These are phyloP conservation scores for Pachycephus smyrnensis DNA, from an alignment of 2,888 invertebrate genomes.

Conservation along the genomic window DNA sequence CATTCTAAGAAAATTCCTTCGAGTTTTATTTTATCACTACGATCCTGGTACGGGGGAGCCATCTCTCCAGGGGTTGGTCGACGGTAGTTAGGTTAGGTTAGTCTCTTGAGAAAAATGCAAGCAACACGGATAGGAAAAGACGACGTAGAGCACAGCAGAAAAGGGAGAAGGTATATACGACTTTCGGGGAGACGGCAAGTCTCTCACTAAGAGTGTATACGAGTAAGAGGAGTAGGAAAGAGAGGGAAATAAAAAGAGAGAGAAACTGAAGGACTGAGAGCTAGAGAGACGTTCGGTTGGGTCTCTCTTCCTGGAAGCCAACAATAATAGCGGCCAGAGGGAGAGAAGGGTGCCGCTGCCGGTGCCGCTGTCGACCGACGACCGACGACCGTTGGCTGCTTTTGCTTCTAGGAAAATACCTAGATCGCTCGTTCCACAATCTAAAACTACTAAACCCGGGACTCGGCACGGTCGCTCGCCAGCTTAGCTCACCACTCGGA, in stretches of 20 bases:
- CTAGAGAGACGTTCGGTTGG: slow-evolving; percentile 49
- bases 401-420: slow-evolving; percentile 56
- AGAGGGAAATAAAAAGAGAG: slow-evolving; percentile 16
- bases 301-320: slow-evolving; percentile 57
- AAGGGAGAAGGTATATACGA: slow-evolving; percentile 16
- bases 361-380: slow-evolving; percentile 27
- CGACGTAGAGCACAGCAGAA: slow-evolving; percentile 9
- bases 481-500: slow-evolving; percentile 10
- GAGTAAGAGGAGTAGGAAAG: slow-evolving; percentile 15
- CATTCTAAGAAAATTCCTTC: not conserved
- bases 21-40: not conserved
- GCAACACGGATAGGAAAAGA: slow-evolving; percentile 13
- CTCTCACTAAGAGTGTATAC: slow-evolving; percentile 2
- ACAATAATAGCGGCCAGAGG: slow-evolving; percentile 53
- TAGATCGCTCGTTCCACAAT: slow-evolving; percentile 29
- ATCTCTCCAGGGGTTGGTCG: slow-evolving; percentile 11
- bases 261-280: slow-evolving; percentile 19
- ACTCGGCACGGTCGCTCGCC: slow-evolving; percentile 19
- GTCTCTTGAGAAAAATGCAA: slow-evolving; percentile 27
- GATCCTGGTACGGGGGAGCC: not conserved
- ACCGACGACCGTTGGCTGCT: slow-evolving; percentile 48
- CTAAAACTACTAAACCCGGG: slow-evolving; percentile 25
- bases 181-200: not conserved
- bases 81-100: slow-evolving; percentile 22
- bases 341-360: slow-evolving; percentile 22